phyloP scores from a whole-genome alignment of 1,140 invertebrate genomes.

The Tetramorium alpestre region DNA sequence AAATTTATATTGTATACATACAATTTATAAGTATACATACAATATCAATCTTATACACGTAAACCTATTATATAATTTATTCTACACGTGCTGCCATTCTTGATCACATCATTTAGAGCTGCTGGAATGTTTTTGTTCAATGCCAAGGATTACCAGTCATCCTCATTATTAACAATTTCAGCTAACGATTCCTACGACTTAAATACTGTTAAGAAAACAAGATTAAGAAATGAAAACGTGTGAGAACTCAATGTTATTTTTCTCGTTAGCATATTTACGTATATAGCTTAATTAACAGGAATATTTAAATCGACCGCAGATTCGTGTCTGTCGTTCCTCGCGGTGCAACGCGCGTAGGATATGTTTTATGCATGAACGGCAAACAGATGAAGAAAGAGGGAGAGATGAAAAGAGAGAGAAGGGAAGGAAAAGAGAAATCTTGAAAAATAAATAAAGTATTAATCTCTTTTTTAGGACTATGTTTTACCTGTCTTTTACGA shows the following conservation, averaged over 20 bases:
- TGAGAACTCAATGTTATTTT: neutral
- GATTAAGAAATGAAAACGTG: neutral
- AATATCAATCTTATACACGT: constrained; percentile 5
- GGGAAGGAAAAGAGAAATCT: constrained; percentile 5
- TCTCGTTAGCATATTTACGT: neutral
- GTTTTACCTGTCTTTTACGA: constrained; percentile 31
- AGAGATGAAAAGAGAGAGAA: neutral
- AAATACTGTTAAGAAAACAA: neutral
- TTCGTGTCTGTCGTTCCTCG: neutral
- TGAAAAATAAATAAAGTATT: constrained; percentile 39
- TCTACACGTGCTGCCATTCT: neutral
- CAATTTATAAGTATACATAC: neutral
- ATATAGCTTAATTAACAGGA: neutral
- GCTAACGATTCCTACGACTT: neutral
- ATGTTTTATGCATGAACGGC: constrained; percentile 32
- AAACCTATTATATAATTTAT: constrained; percentile 53
- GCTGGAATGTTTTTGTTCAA: neutral
- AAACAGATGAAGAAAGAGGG: neutral
- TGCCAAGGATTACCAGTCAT: neutral
- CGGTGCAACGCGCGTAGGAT: neutral
- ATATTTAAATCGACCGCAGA: constrained; percentile 12
- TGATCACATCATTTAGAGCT: neutral
- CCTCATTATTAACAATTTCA: neutral
- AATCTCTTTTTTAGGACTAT: constrained; percentile 2
- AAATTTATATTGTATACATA: neutral